Evolutionary conservation across 2,888 invertebrate genomes (phyloP).

Genomic region (Melanchra persicariae): DNA sequence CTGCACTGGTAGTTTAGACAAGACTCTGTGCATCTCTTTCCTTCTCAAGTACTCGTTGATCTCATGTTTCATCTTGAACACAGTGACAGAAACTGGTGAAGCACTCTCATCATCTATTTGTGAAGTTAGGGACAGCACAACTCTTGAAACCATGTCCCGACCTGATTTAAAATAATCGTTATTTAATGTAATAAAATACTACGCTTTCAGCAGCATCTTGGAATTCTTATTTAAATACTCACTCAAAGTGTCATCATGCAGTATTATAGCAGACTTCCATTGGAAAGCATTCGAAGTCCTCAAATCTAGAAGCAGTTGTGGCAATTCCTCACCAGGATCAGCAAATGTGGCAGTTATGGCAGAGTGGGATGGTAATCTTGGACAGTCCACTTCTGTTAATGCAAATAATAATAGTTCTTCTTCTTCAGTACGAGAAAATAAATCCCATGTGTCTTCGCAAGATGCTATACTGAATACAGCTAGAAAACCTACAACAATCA

Average conservation of each 20-base stretch:
- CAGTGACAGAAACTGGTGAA: slow-evolving; percentile 85
- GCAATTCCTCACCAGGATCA: slow-evolving; percentile 93
- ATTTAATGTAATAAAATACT: too few species aligned
- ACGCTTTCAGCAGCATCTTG: too few species aligned
- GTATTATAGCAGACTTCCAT: slow-evolving; percentile 93
- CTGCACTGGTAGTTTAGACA: slow-evolving; percentile 86
- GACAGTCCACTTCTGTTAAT: slow-evolving; percentile 95
- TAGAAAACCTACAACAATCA: slow-evolving; percentile 90
- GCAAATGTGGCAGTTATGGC: slow-evolving; percentile 94
- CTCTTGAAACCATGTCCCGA: slow-evolving; percentile 92
- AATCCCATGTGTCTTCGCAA: slow-evolving; percentile 94
- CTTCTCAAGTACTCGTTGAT: slow-evolving; percentile 84
- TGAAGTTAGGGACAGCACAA: slow-evolving; percentile 91
- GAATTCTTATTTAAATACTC: slow-evolving; percentile 72
- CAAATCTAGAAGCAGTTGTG: slow-evolving; percentile 94
- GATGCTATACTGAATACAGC: slow-evolving; percentile 94
- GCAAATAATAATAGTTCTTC: slow-evolving; percentile 93
- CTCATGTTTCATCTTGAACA: slow-evolving; percentile 89
- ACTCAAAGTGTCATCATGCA: slow-evolving; percentile 94
- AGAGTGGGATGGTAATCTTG: slow-evolving; percentile 92
- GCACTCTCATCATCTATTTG: slow-evolving; percentile 86
- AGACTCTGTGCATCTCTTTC: slow-evolving; percentile 84
- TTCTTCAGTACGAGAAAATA: slow-evolving; percentile 91
- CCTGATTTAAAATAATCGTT: slow-evolving; percentile 82
- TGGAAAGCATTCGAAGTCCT: slow-evolving; percentile 92